Conservation (phyloP, 2,113 vertebrate species). For the Terrapene triunguis region DNA sequence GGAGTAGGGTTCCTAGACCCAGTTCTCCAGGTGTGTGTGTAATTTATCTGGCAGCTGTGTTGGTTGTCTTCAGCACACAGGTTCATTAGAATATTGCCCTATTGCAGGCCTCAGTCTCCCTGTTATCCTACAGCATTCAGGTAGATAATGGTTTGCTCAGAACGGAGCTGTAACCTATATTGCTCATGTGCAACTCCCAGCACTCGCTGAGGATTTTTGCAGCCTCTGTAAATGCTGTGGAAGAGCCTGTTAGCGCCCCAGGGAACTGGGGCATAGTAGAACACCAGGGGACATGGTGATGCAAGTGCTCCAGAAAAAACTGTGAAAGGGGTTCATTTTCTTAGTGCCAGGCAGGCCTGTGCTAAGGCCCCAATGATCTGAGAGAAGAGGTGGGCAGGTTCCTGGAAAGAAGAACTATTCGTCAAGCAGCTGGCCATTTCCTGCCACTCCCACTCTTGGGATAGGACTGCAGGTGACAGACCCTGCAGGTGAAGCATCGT, state of each 20-base stretch:
- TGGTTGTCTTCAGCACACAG: background rate
- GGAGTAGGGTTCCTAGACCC: background rate
- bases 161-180: background rate
- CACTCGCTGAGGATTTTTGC: background rate
- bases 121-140: background rate
- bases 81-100: conserved; percentile 16
- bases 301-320: background rate
- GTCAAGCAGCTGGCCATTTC: background rate
- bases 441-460: background rate
- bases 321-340: background rate
- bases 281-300: too few relatives aligned
- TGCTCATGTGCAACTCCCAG: background rate
- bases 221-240: background rate
- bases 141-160: background rate
- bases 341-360: background rate
- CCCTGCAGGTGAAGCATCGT: background rate
- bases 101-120: background rate
- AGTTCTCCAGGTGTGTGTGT: background rate
- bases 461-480: background rate
- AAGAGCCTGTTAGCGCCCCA: background rate
- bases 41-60: background rate
- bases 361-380: background rate
- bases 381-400: background rate
- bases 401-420: background rate
- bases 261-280: background rate